Evolutionary conservation across 2,797 vertebrate genomes (phyloP).

Genomic region (Anabas testudineus): DNA sequence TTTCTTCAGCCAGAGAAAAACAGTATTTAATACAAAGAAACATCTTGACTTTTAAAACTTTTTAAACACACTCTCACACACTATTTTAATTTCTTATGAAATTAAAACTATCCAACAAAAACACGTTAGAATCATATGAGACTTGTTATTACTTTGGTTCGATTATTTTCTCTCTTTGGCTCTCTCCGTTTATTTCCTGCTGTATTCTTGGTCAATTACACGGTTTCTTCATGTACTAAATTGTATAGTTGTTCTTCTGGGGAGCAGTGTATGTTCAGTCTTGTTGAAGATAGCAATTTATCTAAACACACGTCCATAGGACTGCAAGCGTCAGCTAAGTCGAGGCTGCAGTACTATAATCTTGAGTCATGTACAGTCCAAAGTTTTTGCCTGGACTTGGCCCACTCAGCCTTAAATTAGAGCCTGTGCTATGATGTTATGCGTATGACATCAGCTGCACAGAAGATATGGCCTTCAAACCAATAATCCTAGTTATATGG

Average conservation of each 20-base stretch:
- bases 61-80: too few relatives aligned
- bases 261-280: background rate
- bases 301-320: background rate
- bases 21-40: background rate
- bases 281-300: background rate
- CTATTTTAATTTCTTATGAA: background rate
- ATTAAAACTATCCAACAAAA: slow-evolving; percentile 6
- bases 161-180: too few relatives aligned
- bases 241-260: background rate
- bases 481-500: background rate
- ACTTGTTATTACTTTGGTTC: too few relatives aligned
- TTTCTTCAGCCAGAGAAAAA: background rate
- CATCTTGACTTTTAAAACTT: too few relatives aligned
- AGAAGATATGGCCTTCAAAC: slow-evolving; percentile 17
- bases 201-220: background rate
- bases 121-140: background rate
- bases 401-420: background rate
- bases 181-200: too few relatives aligned
- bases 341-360: background rate
- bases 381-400: background rate
- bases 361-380: background rate
- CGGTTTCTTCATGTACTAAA: background rate
- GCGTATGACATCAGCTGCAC: background rate
- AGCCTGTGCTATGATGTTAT: background rate
- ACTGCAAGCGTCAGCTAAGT: background rate